Evolutionary conservation across 2,888 invertebrate species (phyloP).

Genomic region (Adineta ricciae): DNA sequence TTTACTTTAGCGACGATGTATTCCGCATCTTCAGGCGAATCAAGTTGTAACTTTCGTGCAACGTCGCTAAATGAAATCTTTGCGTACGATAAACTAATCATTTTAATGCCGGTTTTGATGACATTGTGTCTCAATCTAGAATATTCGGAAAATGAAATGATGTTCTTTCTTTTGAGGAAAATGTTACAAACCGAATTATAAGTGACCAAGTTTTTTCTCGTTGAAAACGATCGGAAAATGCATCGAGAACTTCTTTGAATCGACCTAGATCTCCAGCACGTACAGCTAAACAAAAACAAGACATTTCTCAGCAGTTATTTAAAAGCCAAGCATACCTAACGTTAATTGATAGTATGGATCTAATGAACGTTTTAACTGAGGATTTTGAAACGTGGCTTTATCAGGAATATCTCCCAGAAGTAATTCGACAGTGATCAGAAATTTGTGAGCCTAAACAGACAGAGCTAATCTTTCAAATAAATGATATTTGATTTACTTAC

Average conservation of each 20-base stretch:
- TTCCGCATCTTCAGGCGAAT: constrained; percentile 93
- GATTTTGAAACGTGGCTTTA: constrained; percentile 81
- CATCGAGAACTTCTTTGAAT: constrained; percentile 82
- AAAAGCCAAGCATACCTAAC: constrained; percentile 44
- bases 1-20: constrained; percentile 83
- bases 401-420: constrained; percentile 94
- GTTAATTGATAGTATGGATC: constrained; percentile 93
- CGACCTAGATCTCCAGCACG: constrained; percentile 82
- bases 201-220: constrained; percentile 87
- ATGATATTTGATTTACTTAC: constrained; percentile 51
- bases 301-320: too few species aligned
- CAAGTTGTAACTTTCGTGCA: constrained; percentile 79
- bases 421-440: constrained; percentile 84
- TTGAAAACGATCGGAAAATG: constrained; percentile 80
- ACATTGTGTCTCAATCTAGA: constrained; percentile 85
- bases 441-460: constrained; percentile 58
- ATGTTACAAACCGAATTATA: constrained; percentile 58
- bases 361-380: constrained; percentile 73
- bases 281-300: constrained; percentile 55
- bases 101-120: constrained; percentile 90
- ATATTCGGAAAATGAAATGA: too few species aligned
- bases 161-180: background rate
- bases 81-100: constrained; percentile 89
- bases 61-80: constrained; percentile 88
- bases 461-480: background rate